A percentile compares a stretch with the other conserved stretches of the same genome.
Evolutionary conservation across 2,888 invertebrate species (phyloP).

Genomic region (Pachliopta kotzebuea): DNA sequence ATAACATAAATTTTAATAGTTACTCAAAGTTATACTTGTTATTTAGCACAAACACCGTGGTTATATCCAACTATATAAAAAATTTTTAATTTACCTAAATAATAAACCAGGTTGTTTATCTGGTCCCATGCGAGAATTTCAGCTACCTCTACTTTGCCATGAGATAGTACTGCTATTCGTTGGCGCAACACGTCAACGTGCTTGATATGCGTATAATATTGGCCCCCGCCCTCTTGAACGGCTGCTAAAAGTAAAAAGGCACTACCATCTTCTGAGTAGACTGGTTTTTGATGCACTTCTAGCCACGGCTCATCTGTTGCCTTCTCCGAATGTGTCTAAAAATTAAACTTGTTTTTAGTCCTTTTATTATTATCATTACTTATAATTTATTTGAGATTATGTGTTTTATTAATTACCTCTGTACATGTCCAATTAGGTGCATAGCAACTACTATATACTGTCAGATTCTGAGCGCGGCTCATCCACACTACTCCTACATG

Average conservation of each 20-base stretch:
- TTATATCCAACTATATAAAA: too few relatives aligned
- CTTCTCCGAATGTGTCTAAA: slow-evolving; percentile 89
- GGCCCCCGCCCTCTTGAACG: slow-evolving; percentile 91
- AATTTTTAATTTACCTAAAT: slow-evolving; percentile 67
- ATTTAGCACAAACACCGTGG: slow-evolving; percentile 1
- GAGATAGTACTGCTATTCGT: slow-evolving; percentile 91
- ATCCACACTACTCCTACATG: slow-evolving; percentile 95
- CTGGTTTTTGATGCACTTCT: slow-evolving; percentile 90
- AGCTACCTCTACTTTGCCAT: slow-evolving; percentile 91
- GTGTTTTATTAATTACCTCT: slow-evolving; percentile 80
- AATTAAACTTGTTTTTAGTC: slow-evolving; percentile 24
- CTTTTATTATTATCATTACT: too few relatives aligned
- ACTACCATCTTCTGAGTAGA: slow-evolving; percentile 91
- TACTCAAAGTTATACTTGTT: not conserved
- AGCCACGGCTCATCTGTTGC: slow-evolving; percentile 93
- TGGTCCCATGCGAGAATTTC: slow-evolving; percentile 93
- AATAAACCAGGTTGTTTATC: slow-evolving; percentile 89
- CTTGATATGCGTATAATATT: slow-evolving; percentile 93
- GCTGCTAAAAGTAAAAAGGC: slow-evolving; percentile 91
- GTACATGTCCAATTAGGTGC: slow-evolving; percentile 91
- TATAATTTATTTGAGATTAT: not conserved
- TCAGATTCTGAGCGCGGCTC: slow-evolving; percentile 95
- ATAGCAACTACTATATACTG: slow-evolving; percentile 92
- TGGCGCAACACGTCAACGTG: slow-evolving; percentile 91
- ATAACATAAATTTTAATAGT: slow-evolving; percentile 34